Percentiles rank a stretch among this genome's conserved stretches.
These are phyloP conservation scores for Erythrocercus mccallii DNA, from an alignment of 2,113 vertebrate genomes.

Conservation along the genomic window DNA sequence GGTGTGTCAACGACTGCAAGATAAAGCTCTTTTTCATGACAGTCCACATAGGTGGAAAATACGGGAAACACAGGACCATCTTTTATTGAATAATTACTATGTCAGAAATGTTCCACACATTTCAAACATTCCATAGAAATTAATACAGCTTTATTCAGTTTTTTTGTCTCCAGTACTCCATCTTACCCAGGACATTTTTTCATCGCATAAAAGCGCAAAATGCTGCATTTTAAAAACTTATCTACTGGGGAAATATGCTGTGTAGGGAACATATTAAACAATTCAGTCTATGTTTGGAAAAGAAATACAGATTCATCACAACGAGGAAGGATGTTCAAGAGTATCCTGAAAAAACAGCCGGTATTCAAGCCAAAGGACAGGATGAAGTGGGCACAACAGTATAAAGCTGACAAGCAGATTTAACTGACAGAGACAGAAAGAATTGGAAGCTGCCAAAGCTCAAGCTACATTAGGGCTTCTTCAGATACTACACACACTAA, in stretches of 20 bases:
- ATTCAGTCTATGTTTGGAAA: constrained; percentile 37
- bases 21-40: neutral
- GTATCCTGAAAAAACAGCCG: constrained; percentile 22
- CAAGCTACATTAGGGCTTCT: constrained; percentile 6
- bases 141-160: neutral
- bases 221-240: neutral
- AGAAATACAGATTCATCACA: constrained; percentile 48
- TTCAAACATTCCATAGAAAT: neutral
- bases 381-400: constrained; percentile 50
- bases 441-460: constrained; percentile 28
- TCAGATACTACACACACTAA: neutral
- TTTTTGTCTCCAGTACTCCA: neutral
- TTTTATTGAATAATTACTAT: neutral
- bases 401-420: constrained; percentile 36
- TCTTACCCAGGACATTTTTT: neutral
- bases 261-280: constrained; percentile 6
- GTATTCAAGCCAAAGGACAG: constrained; percentile 48
- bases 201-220: neutral
- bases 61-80: neutral
- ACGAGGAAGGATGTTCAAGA: constrained; percentile 46
- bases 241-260: neutral
- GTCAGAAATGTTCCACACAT: neutral
- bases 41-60: neutral
- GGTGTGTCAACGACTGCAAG: neutral
- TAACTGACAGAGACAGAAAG: constrained; percentile 44